These are phyloP conservation scores for Thymallus thymallus DNA, from an alignment of 2,113 vertebrate species.

Conservation along the genomic window DNA sequence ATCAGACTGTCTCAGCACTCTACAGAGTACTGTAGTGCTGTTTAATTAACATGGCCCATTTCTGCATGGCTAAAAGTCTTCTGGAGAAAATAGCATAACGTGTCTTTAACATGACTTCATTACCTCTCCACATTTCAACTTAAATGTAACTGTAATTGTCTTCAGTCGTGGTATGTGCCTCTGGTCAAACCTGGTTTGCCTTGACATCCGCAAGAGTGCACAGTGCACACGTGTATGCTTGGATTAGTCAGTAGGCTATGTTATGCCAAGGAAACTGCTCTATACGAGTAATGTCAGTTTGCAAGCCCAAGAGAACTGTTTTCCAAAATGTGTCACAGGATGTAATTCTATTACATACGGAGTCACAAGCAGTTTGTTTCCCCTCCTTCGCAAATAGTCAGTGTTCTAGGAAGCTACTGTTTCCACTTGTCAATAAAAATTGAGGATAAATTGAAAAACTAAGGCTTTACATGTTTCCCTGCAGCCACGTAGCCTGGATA, in stretches of 20 bases:
- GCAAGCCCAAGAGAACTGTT: neutral
- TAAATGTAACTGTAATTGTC: too few relatives aligned
- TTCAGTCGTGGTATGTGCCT: too few relatives aligned
- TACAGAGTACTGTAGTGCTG: neutral
- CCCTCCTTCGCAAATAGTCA: conserved; percentile 12
- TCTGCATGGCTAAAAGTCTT: neutral
- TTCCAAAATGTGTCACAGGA: conserved; percentile 16
- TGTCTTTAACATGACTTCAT: neutral
- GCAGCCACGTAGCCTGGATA: conserved; percentile 15
- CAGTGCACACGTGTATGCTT: neutral
- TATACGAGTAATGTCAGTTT: neutral
- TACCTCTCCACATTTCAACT: too few relatives aligned
- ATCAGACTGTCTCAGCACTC: neutral
- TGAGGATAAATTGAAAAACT: conserved; percentile 1
- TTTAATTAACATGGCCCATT: conserved; percentile 9
- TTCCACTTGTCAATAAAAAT: conserved; percentile 27
- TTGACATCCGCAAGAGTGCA: neutral
- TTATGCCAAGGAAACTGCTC: neutral
- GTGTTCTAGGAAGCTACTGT: conserved; percentile 21
- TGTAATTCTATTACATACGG: neutral
- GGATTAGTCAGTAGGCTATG: neutral
- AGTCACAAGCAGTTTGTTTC: conserved; percentile 17
- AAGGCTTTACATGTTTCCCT: conserved; percentile 1
- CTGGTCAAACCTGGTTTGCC: too few relatives aligned
- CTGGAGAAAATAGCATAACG: conserved; percentile 7